These are phyloP conservation scores for Iguana delicatissima DNA, from an alignment of 2,797 vertebrate species.

Conservation along the genomic window DNA sequence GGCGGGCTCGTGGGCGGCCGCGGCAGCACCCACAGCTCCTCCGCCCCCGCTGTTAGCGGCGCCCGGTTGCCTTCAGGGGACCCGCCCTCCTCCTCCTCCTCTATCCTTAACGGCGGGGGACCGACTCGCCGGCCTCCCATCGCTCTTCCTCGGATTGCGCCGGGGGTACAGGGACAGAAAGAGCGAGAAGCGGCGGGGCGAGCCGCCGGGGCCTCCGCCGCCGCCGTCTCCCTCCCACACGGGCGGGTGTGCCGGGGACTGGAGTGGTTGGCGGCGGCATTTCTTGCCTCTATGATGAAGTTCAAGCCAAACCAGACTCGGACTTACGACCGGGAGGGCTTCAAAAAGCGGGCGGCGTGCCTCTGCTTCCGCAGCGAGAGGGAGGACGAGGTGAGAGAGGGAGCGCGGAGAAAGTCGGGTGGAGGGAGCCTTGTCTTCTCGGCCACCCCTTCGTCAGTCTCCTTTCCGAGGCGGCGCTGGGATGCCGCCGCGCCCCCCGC, in stretches of 20 bases:
- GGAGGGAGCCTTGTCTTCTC: neutral
- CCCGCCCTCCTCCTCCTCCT: neutral
- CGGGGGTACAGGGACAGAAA: no score
- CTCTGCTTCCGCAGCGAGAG: conserved; percentile 91
- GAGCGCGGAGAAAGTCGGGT: neutral
- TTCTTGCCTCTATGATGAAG: conserved; percentile 90
- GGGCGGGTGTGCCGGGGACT: neutral
- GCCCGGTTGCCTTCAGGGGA: no score
- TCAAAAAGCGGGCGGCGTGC: conserved; percentile 94
- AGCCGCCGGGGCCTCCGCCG: neutral
- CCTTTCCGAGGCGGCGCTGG: neutral
- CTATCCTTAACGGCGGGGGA: neutral
- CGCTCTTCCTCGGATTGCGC: neutral
- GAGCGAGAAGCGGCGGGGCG: no score
- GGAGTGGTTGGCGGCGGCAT: conserved; percentile 39
- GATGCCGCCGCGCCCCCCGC: neutral
- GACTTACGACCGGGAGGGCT: conserved; percentile 95
- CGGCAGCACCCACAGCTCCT: neutral
- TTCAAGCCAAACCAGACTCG: conserved; percentile 97
- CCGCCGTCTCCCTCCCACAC: neutral
- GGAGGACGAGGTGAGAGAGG: conserved; percentile 89
- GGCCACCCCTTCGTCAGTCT: no score
- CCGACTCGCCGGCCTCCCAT: neutral
- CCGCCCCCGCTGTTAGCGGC: neutral
- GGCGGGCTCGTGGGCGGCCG: conserved; percentile 14